Base-by-base conservation (phyloP, 2,113 vertebrate species). In the Dissostichus mawsoni region DNA sequence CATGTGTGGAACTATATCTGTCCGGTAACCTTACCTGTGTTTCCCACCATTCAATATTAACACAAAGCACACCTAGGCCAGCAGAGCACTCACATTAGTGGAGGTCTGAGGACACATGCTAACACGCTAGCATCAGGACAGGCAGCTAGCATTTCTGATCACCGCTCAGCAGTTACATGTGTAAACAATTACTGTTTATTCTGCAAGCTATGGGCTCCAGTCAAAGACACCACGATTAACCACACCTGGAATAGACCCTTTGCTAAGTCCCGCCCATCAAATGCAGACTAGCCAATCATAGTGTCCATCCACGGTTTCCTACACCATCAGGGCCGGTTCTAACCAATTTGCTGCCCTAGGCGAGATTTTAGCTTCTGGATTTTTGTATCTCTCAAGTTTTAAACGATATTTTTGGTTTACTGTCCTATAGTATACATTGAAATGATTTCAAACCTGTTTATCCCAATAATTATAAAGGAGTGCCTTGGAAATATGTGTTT, bases 41-140 rank as follows among this genome's bases (percentile, higher is more conserved):
- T 88, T 80, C 77, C 82, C 79, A 74, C 63, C 71, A 85, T 82
- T 78, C 53, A 86, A 82, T 74, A 84, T 88, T 73, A 72, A 89
- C 80, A 67, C 62, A 56, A 20, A 50, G 65, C n/a, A 59, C 57
- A 75, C 36, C 62, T 52, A 11, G 33, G 64, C 20, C 47, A 78
- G 41, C 12, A 44, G 57, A 66, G 79, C 67, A 55, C 69, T 79
- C 71, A 23, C 59, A 52, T 72, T 69, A 74, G 51, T 58, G 23
- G 2, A 62, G 29, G 45, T 17, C 44, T n/a, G 14, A 48, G 55
- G 45, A 7, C 64, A 33, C 6, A 44, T 3, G 70, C 20, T 29
- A 52, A 50, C 16, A 18, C 1, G 5, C 25, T 12, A 16, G 3
- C 10, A 57, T 66, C 25, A 18, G 41, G 51, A 58, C 53, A 2